phyloP scores from a whole-genome alignment of 2,797 vertebrate genomes.

The Melanotaenia pygmaea region DNA sequence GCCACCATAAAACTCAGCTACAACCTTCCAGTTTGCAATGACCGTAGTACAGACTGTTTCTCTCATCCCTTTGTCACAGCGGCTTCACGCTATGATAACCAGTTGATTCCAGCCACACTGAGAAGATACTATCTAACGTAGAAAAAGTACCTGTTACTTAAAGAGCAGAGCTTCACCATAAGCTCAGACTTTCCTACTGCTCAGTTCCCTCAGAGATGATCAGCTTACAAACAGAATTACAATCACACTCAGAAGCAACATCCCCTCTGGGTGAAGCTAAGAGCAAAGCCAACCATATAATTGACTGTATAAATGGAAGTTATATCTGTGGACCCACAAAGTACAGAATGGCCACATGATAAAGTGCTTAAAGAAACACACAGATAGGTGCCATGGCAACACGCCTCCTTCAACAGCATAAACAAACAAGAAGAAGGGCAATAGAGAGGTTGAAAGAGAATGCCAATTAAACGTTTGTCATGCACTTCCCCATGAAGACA shows the following conservation, averaged over 20 bases:
- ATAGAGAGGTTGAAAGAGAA: constrained; percentile 51
- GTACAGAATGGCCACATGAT: constrained; percentile 49
- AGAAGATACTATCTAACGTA: background rate
- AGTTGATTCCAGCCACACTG: background rate
- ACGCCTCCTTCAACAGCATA: constrained; percentile 43
- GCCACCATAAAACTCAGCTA: no score
- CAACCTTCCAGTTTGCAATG: background rate
- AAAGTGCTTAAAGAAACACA: constrained; percentile 63
- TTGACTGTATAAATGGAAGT: constrained; percentile 62
- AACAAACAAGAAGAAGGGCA: constrained; percentile 64
- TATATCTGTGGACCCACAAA: constrained; percentile 72
- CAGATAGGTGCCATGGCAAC: constrained; percentile 75
- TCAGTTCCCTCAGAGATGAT: constrained; percentile 18
- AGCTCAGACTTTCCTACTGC: constrained; percentile 9
- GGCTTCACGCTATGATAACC: background rate
- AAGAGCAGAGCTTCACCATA: background rate
- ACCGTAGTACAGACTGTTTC: background rate
- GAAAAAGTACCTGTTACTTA: background rate
- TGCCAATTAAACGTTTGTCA: constrained; percentile 67
- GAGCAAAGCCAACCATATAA: constrained; percentile 69
- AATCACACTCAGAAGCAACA: constrained; percentile 29
- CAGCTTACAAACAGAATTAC: constrained; percentile 25
- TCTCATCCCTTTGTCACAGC: background rate
- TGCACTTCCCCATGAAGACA: constrained; percentile 31
- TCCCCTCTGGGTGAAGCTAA: constrained; percentile 47